phyloP scores from a whole-genome alignment of 1,140 invertebrate species.

The Magallana gigas region DNA sequence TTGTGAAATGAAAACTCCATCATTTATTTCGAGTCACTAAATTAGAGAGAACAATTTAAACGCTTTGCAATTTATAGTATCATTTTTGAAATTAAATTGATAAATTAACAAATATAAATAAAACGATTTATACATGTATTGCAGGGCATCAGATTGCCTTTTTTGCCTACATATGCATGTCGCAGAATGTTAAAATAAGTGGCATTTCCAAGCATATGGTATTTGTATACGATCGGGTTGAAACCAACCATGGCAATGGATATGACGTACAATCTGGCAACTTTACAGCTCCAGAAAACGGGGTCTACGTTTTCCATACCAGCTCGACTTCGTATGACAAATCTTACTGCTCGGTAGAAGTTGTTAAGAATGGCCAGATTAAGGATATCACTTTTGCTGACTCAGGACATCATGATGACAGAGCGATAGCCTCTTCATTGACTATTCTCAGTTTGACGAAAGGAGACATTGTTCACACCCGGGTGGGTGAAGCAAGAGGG shows the following conservation, averaged over 20 bases:
- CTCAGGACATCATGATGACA: neutral
- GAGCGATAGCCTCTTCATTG: neutral
- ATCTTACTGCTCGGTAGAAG: neutral
- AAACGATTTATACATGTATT: too few species aligned
- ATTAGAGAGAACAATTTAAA: too few species aligned
- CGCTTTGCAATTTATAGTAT: too few species aligned
- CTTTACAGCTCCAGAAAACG: constrained; percentile 18
- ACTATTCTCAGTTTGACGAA: neutral
- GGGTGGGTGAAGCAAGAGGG: neutral
- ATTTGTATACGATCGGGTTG: constrained; percentile 3
- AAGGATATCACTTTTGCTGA: constrained; percentile 13
- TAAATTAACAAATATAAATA: too few species aligned
- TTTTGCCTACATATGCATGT: constrained; percentile 1
- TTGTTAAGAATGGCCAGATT: neutral
- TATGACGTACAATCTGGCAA: constrained; percentile 8
- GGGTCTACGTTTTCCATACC: constrained; percentile 9
- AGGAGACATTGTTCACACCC: constrained; percentile 14
- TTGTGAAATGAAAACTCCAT: too few species aligned
- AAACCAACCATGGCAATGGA: neutral
- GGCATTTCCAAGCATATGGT: neutral
- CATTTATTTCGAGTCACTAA: too few species aligned
- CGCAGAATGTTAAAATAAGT: neutral
- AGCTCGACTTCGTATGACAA: neutral
- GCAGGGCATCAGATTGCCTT: neutral
- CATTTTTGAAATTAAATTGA: too few species aligned